phyloP scores from a whole-genome alignment of 2,888 invertebrate species.

The Chironomus tentans region DNA sequence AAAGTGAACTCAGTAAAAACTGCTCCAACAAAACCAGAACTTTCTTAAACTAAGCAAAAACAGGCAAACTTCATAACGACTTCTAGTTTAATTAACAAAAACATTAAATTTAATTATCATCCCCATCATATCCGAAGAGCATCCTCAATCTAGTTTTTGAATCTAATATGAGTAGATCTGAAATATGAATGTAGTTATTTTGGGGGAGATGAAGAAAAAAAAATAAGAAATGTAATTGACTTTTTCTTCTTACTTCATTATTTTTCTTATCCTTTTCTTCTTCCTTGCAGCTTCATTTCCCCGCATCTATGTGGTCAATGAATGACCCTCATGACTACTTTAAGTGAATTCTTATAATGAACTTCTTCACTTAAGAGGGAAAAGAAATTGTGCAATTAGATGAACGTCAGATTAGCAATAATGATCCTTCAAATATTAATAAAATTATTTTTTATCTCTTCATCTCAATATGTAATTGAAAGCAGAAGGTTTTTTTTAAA shows the following conservation, averaged over 20 bases:
- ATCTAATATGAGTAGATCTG: too few species aligned
- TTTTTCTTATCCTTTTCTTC: not conserved
- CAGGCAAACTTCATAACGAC: too few species aligned
- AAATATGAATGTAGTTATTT: too few species aligned
- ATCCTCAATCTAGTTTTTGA: too few species aligned
- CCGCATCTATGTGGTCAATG: not conserved
- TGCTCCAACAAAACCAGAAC: too few species aligned
- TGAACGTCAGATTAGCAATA: not conserved
- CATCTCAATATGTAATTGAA: not conserved
- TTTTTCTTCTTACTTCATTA: not conserved
- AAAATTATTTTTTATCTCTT: not conserved
- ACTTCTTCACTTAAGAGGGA: not conserved
- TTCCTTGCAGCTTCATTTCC: not conserved
- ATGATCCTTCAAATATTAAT: constrained; percentile 3
- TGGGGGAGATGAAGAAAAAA: too few species aligned
- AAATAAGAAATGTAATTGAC: not conserved
- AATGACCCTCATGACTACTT: not conserved
- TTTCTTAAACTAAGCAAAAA: too few species aligned
- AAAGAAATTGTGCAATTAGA: not conserved
- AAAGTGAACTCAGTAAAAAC: too few species aligned
- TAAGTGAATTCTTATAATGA: not conserved
- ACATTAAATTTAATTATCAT: too few species aligned
- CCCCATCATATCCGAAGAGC: too few species aligned
- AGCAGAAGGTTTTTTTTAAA: not conserved
- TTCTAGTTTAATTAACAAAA: too few species aligned